A percentile compares a stretch with the other conserved stretches of the same genome.
These are phyloP conservation scores for Drosophila eugracilis DNA, from an alignment of 1,140 invertebrate species.

Conservation along the genomic window DNA sequence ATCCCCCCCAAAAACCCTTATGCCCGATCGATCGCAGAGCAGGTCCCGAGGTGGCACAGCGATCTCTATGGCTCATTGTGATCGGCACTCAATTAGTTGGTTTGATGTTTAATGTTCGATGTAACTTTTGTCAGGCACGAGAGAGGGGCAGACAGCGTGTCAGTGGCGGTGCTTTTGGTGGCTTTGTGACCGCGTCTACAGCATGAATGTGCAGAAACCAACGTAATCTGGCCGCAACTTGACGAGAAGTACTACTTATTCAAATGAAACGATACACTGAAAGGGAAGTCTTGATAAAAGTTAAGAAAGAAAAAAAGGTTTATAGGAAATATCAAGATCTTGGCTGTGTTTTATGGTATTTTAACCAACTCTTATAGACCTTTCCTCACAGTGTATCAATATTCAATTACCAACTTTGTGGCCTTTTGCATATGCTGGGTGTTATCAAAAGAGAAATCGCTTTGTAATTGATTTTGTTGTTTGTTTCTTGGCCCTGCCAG, in stretches of 20 bases:
- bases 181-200: constrained; percentile 67
- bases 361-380: too few species aligned
- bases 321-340: too few species aligned
- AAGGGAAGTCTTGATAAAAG: not conserved
- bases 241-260: constrained; percentile 44
- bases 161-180: constrained; percentile 78
- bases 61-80: constrained; percentile 72
- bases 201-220: constrained; percentile 78
- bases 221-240: constrained; percentile 29
- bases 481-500: constrained; percentile 36
- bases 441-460: constrained; percentile 75
- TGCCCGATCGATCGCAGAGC: constrained; percentile 19
- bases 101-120: constrained; percentile 78
- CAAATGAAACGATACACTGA: constrained; percentile 27
- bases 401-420: constrained; percentile 71
- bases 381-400: constrained; percentile 23
- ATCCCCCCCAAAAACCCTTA: not conserved
- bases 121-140: constrained; percentile 74
- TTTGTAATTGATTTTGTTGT: constrained; percentile 74
- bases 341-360: too few species aligned
- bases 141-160: constrained; percentile 67
- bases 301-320: not conserved
- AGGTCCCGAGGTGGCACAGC: constrained; percentile 27
- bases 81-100: constrained; percentile 80
- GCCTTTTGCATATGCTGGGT: constrained; percentile 38